These are phyloP conservation scores for Bombyx mandarina DNA, from an alignment of 1,140 invertebrate species.

Conservation along the genomic window DNA sequence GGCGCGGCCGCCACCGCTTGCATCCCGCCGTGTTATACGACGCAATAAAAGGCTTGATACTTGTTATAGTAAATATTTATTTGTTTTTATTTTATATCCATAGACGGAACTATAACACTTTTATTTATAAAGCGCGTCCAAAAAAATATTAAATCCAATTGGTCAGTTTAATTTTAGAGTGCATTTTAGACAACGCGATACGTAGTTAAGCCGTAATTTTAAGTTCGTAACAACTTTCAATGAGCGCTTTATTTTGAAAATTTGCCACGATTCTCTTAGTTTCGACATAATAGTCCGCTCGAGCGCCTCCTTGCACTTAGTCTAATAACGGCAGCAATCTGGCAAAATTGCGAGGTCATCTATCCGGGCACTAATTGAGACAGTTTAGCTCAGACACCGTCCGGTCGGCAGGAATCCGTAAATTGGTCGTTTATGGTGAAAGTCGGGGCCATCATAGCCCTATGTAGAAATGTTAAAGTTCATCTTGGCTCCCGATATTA, in stretches of 20 bases:
- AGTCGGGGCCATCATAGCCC: constrained; percentile 50
- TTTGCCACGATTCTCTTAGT: constrained; percentile 1
- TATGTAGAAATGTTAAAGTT: constrained; percentile 59
- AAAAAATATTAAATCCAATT: too few relatives aligned
- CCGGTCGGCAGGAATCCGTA: constrained; percentile 50
- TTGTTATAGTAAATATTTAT: neutral
- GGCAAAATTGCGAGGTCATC: constrained; percentile 64
- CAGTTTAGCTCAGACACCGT: constrained; percentile 60
- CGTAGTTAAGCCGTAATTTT: too few relatives aligned
- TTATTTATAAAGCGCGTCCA: too few relatives aligned
- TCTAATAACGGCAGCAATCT: constrained; percentile 46
- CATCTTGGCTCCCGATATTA: constrained; percentile 55
- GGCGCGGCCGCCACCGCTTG: constrained; percentile 41
- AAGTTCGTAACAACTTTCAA: neutral
- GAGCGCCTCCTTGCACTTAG: constrained; percentile 43
- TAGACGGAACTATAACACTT: too few relatives aligned
- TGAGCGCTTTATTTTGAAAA: constrained; percentile 5
- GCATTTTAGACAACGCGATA: too few relatives aligned
- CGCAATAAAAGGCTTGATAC: constrained; percentile 1
- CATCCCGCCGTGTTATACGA: constrained; percentile 16
- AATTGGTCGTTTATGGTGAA: constrained; percentile 68
- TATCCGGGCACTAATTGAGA: constrained; percentile 65
- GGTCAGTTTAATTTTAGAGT: too few relatives aligned
- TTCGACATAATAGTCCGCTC: constrained; percentile 9
- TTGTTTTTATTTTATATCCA: too few relatives aligned